phyloP scores from a whole-genome alignment of 2,888 invertebrate species.

The Aquatica leii region DNA sequence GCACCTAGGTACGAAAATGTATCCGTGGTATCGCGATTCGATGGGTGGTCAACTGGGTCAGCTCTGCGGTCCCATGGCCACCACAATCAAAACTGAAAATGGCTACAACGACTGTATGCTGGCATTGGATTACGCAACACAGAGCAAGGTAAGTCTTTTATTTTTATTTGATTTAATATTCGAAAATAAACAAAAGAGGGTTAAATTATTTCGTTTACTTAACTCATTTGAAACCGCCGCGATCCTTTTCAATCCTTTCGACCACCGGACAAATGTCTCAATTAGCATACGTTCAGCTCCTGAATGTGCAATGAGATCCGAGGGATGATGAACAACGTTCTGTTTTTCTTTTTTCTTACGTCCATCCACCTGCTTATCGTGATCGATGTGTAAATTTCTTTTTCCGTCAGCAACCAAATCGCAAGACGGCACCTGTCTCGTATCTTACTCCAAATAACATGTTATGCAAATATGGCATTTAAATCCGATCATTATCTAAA shows the following conservation, averaged over 20 bases:
- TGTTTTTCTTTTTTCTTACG: neutral
- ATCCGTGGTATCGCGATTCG: conserved; percentile 71
- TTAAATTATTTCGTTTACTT: conserved; percentile 23
- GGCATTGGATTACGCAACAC: conserved; percentile 71
- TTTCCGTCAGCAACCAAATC: too few relatives aligned
- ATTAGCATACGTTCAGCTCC: conserved; percentile 35
- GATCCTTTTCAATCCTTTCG: conserved; percentile 32
- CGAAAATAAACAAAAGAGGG: conserved; percentile 28
- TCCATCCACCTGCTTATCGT: conserved; percentile 7
- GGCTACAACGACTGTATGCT: conserved; percentile 77
- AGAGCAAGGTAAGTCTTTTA: conserved; percentile 67
- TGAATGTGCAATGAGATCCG: conserved; percentile 17
- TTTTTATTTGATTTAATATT: conserved; percentile 18
- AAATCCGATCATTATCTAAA: conserved; percentile 21
- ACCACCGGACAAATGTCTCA: conserved; percentile 33
- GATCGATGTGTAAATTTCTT: too few relatives aligned
- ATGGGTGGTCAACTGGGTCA: conserved; percentile 65
- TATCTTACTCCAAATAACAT: conserved; percentile 17
- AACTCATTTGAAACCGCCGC: conserved; percentile 34
- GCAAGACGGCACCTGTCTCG: conserved; percentile 14
- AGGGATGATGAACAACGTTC: neutral
- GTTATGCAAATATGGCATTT: conserved; percentile 16
- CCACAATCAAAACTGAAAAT: conserved; percentile 72
- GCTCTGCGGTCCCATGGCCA: conserved; percentile 66
- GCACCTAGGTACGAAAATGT: conserved; percentile 59